These are phyloP conservation scores for Trachemys scripta DNA, from an alignment of 2,113 vertebrate genomes.

Conservation along the genomic window DNA sequence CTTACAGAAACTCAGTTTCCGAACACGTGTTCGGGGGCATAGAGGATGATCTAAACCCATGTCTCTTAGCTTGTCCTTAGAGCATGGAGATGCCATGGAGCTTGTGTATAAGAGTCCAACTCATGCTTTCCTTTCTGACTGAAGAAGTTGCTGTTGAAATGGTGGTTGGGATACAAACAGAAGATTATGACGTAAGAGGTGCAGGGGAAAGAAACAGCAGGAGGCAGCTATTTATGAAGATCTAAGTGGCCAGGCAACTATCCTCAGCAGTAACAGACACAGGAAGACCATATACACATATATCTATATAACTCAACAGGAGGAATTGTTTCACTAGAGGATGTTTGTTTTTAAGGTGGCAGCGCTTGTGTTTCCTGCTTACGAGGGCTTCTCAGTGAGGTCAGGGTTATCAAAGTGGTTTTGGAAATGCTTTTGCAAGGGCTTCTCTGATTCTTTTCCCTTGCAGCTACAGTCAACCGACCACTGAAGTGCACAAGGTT, in stretches of 20 bases:
- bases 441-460: background rate
- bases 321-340: background rate
- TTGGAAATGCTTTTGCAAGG: background rate
- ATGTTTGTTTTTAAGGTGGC: background rate
- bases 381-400: background rate
- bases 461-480: background rate
- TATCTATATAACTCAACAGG: background rate
- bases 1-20: slow-evolving; percentile 56
- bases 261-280: background rate
- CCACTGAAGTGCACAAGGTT: background rate
- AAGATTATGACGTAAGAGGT: background rate
- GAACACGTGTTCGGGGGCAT: background rate
- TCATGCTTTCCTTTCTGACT: background rate
- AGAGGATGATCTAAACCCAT: background rate
- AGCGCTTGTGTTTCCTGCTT: background rate
- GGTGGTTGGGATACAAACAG: background rate
- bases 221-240: background rate
- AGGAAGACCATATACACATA: background rate
- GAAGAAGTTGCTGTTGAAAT: background rate
- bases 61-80: background rate
- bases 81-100: background rate
- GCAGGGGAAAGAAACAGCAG: background rate
- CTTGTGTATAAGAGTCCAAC: rapidly evolving
- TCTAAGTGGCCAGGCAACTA: background rate
- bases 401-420: background rate